Evolutionary conservation across 1,140 invertebrate species (phyloP), one percentile per base, ranked within the genome.

Genomic region (Alviniconcha marisindica): DNA sequence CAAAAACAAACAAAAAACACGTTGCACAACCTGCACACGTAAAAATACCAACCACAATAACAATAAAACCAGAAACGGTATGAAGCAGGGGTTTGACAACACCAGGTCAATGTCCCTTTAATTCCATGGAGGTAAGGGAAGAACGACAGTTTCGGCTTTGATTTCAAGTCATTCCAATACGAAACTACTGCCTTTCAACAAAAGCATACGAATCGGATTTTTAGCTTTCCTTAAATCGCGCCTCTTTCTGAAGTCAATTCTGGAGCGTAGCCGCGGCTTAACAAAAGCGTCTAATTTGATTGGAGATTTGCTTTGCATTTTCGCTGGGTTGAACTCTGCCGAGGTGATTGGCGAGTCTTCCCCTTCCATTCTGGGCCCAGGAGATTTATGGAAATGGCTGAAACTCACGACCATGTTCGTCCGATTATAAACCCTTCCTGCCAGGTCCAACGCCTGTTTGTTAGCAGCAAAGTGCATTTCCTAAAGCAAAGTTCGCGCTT

Each of bases 401-500:
- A 44, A 44, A 40, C 38, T 44, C 38, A 40, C 18, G 31, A 40
- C 44, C 10, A 44, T 40, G 36, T 42, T 44, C 36, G 73, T 12
- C 33, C 44, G 73, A 76, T 76, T 76, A 76, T n/a, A n/a, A 76
- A 33, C 38, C 18, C 73, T 28, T 40, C 38, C n/a, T 76, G 73
- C 21, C 73, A 38, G 18, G 21, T 36, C 38, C 73, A 18, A 40
- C 4, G 38, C 73, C 44, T 76, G 73, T 76, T 28, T 76, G 73
- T 76, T 76, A 76, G 73, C 73, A 15, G 73, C 38, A 42, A 76
- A 76, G 73, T 76, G 73, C 73, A 40, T 40, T 76, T 76, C 73
- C 44, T 28, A 76, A 76, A 76, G 73, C 73, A 76, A 76, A 76
- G 73, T 76, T 76, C 73, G 73, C 38, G 73, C 73, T 40, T 44